Evolutionary conservation across 2,113 vertebrate species (phyloP), one percentile per base, ranked within the genome.

Genomic region (Nothocercus nigrocapillus): DNA sequence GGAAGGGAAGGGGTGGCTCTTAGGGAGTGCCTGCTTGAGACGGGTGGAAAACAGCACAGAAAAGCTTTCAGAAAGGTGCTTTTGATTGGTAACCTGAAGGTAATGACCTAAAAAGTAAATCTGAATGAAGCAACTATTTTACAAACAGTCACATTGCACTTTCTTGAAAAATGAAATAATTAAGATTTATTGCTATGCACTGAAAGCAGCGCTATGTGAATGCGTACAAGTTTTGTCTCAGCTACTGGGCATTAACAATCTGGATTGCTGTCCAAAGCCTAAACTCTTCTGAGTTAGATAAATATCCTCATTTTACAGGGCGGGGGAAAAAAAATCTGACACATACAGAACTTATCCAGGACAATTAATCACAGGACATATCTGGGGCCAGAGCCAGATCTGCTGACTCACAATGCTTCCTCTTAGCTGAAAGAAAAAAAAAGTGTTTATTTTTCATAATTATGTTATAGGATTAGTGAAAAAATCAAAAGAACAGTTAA

Each of bases 361-460:
- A 75, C 86, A 89, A 92, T 85, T 90, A 62, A 92, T 80, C 76
- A 90, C 62, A 82, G 59, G 87, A 54, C 5, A 19, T 58, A 89
- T 56, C 61, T 84, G 67, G 78, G n/a, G 58, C 73, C 24, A 34
- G 72, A 97, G 66, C 69, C 70, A 89, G 76, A 76, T 77, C 73
- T 74, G 74, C 68, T 83, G 79, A 84, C 75, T 85, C 76, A 87
- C 15, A 54, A 36, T 61, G 45, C 51, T 88, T 90, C 80, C 21
- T 78, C 78, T 91, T 76, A 17, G 21, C 77, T 67, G 36, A 82
- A 85, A 15, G 13, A 44, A 89, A 72, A 82, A 58, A 0, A 7
- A 38, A 11, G 9, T 34, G 63, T 18, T 86, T 89, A 66, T 91
- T 95, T 90, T 91, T 96, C 64, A 79, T 85, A 83, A 88, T 83